These are phyloP conservation scores for Caenorhabditis panamensis DNA, from an alignment of 2,888 invertebrate species.

Conservation along the genomic window DNA sequence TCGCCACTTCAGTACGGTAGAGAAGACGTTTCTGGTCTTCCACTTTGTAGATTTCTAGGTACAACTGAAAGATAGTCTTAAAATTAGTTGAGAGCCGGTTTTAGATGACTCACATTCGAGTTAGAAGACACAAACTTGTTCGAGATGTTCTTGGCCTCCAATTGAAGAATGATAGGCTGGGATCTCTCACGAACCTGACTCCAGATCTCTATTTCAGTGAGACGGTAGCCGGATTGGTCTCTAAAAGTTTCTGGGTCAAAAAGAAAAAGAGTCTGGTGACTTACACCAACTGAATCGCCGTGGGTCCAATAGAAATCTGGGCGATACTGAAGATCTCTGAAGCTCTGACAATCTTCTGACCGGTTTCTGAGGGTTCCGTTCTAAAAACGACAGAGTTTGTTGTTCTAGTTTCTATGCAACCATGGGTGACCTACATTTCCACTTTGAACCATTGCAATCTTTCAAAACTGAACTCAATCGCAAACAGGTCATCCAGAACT, in stretches of 20 bases:
- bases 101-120: conserved; percentile 43
- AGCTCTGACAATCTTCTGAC: conserved; percentile 13
- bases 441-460: conserved; percentile 50
- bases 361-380: conserved; percentile 38
- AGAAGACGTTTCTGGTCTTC: conserved; percentile 59
- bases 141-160: conserved; percentile 69
- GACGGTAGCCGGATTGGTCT: conserved; percentile 35
- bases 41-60: conserved; percentile 38
- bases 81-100: too few species aligned
- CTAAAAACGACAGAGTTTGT: conserved; percentile 34
- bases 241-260: conserved; percentile 12
- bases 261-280: not conserved
- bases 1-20: conserved; percentile 68
- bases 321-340: conserved; percentile 50
- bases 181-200: conserved; percentile 70
- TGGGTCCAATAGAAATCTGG: conserved; percentile 28
- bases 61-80: conserved; percentile 51
- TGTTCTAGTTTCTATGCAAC: not conserved
- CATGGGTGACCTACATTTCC: conserved; percentile 31
- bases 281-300: conserved; percentile 33
- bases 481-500: conserved; percentile 42
- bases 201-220: conserved; percentile 64
- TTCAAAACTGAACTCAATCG: conserved; percentile 55
- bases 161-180: conserved; percentile 72
- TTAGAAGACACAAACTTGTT: conserved; percentile 61